Percentiles rank a stretch among this genome's conserved stretches.
These are phyloP conservation scores for Ahaetulla prasina DNA, from an alignment of 2,113 vertebrate genomes.

Conservation along the genomic window DNA sequence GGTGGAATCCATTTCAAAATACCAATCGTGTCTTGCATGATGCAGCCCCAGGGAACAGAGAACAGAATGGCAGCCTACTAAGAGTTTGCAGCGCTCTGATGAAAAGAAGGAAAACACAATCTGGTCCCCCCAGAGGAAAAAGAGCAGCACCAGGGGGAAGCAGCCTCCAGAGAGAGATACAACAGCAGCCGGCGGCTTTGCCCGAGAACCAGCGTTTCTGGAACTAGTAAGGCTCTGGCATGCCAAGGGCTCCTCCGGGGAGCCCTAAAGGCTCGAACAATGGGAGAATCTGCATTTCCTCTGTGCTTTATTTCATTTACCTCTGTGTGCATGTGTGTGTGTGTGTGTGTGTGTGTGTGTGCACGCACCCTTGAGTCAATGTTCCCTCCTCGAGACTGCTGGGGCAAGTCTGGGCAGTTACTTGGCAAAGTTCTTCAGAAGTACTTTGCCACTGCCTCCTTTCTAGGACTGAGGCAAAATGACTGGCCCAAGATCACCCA, in stretches of 20 bases:
- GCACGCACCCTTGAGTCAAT: neutral
- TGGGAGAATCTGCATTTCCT: neutral
- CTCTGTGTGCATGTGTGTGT: neutral
- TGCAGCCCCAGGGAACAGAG: neutral
- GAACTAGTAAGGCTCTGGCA: neutral
- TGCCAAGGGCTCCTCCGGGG: neutral
- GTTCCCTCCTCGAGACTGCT: neutral
- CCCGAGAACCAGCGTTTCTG: neutral
- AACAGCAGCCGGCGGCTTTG: neutral
- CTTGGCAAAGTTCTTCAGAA: neutral
- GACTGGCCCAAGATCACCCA: neutral
- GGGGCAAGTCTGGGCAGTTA: neutral
- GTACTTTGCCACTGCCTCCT: neutral
- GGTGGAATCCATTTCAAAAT: neutral
- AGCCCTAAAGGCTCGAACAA: neutral
- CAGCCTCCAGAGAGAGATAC: neutral
- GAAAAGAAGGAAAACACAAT: neutral
- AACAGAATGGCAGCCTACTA: neutral
- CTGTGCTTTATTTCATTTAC: neutral
- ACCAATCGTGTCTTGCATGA: neutral
- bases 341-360: too few species aligned
- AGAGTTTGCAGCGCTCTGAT: neutral
- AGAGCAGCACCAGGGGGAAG: neutral
- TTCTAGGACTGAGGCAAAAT: neutral
- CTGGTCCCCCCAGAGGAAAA: neutral